Conservation (phyloP, 2,113 vertebrate species). For the Nematolebias whitei region DNA sequence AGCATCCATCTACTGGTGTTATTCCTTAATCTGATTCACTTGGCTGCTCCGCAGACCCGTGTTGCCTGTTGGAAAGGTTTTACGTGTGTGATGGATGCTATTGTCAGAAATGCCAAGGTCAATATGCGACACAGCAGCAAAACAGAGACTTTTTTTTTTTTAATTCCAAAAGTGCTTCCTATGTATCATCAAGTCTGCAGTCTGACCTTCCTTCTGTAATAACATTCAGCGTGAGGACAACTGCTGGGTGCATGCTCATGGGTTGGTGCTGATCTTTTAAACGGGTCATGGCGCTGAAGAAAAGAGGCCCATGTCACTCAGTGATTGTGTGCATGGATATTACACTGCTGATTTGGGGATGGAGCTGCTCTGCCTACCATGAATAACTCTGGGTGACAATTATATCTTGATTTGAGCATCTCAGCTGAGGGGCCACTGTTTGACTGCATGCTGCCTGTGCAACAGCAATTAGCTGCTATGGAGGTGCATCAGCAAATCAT, state of each 20-base stretch:
- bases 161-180: slow-evolving; percentile 87
- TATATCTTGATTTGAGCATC: slow-evolving; percentile 63
- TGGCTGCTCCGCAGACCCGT: slow-evolving; percentile 85
- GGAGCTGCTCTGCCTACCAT: slow-evolving; percentile 37
- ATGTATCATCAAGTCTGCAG: slow-evolving; percentile 93
- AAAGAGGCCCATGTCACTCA: slow-evolving; percentile 73
- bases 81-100: slow-evolving; percentile 92
- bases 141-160: slow-evolving; percentile 85
- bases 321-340: slow-evolving; percentile 75
- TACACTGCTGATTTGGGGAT: slow-evolving; percentile 61
- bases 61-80: slow-evolving; percentile 90
- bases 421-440: slow-evolving; percentile 36
- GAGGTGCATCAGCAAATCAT: slow-evolving; percentile 26
- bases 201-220: slow-evolving; percentile 93
- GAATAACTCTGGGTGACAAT: slow-evolving; percentile 49
- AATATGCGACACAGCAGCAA: slow-evolving; percentile 84
- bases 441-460: slow-evolving; percentile 23
- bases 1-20: slow-evolving; percentile 89
- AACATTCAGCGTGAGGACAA: slow-evolving; percentile 88
- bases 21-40: slow-evolving; percentile 92
- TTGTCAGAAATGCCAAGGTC: slow-evolving; percentile 98
- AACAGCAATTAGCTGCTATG: slow-evolving; percentile 45
- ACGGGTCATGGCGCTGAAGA: slow-evolving; percentile 82
- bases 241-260: slow-evolving; percentile 87
- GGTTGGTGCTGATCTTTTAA: slow-evolving; percentile 85